Percentiles rank a stretch among this genome's conserved stretches.
Conservation (phyloP, 2,888 invertebrate species). For the Portevinia maculata region DNA sequence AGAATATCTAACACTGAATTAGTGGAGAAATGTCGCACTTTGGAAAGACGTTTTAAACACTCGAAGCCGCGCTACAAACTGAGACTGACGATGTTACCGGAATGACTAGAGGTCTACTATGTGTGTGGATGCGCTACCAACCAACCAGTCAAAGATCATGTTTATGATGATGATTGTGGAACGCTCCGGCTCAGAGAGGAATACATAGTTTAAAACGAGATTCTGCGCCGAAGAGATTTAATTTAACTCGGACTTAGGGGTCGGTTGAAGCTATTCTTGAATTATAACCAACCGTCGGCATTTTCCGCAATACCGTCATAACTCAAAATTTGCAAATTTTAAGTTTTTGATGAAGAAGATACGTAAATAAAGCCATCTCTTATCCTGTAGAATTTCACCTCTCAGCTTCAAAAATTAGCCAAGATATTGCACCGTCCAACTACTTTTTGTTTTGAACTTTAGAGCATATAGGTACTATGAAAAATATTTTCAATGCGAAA, state of each 20-base stretch:
- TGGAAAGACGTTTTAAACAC: slow-evolving; percentile 46
- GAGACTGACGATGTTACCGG: slow-evolving; percentile 65
- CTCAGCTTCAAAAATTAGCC: no score
- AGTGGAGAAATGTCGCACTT: slow-evolving; percentile 15
- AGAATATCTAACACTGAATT: slow-evolving; percentile 52
- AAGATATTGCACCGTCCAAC: no score
- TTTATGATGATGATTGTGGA: slow-evolving; percentile 28
- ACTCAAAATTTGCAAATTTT: no score
- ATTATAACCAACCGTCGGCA: no score
- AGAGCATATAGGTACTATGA: no score
- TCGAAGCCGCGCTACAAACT: slow-evolving; percentile 59
- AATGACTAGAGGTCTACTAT: slow-evolving; percentile 64
- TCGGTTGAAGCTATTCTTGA: slow-evolving; percentile 23
- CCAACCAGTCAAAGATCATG: slow-evolving; percentile 48
- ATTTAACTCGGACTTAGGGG: slow-evolving; percentile 52
- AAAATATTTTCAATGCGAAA: no score
- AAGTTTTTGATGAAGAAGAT: no score
- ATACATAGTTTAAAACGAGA: slow-evolving; percentile 62
- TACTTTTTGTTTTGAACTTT: no score
- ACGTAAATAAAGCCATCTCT: no score
- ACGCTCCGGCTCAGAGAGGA: slow-evolving; percentile 42
- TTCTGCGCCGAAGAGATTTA: slow-evolving; percentile 41
- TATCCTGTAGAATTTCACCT: no score
- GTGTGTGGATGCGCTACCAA: slow-evolving; percentile 29
- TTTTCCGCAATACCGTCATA: no score